phyloP scores from a whole-genome alignment of 2,113 vertebrate genomes.

The Physeter macrocephalus region DNA sequence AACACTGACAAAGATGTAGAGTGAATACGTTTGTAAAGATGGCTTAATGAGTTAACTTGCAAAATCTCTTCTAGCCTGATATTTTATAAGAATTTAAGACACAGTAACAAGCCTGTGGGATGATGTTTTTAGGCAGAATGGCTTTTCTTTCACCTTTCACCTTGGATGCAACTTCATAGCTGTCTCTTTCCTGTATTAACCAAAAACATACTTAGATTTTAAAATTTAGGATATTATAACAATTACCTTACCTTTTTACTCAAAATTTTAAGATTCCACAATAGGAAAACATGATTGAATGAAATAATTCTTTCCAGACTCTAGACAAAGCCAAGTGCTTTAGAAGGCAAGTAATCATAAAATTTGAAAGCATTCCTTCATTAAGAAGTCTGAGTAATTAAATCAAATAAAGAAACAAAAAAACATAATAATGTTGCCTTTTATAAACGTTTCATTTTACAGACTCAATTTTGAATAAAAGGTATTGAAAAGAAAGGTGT shows the following conservation, averaged over 20 bases:
- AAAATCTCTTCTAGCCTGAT: background rate
- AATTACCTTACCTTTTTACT: background rate
- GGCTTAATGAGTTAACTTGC: background rate
- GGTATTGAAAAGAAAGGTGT: background rate
- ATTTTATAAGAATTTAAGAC: background rate
- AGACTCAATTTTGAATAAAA: background rate
- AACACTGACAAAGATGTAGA: background rate
- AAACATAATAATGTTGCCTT: background rate
- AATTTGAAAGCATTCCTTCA: background rate
- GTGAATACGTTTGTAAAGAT: background rate
- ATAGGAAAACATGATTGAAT: background rate
- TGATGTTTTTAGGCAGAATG: background rate
- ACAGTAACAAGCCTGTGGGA: background rate
- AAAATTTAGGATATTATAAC: background rate
- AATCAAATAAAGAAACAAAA: background rate
- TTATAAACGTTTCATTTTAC: background rate
- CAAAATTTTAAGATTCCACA: background rate
- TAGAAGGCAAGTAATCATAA: background rate
- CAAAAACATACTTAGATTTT: background rate
- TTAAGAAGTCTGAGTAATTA: background rate
- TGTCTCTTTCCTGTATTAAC: background rate
- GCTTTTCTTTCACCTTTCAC: background rate
- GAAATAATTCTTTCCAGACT: background rate
- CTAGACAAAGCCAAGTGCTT: background rate
- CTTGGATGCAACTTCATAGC: background rate